Evolutionary conservation across 2,888 invertebrate genomes (phyloP), one percentile per base, ranked within the genome.

Genomic region (Rhagophthalmus giganteus): DNA sequence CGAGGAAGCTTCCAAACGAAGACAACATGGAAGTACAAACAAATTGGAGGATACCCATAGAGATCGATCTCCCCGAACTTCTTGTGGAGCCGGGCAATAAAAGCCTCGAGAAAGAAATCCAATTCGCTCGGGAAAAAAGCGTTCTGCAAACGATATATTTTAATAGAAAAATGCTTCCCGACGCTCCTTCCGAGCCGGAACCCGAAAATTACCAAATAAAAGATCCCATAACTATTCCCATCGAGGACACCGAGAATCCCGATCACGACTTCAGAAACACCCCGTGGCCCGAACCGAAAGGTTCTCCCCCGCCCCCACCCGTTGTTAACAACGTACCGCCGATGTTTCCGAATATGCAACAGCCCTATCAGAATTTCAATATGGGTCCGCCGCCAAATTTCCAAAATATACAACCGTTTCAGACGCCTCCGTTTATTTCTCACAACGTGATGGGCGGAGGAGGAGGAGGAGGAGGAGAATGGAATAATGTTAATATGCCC

Each of bases 181-280:
- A 94, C 68, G 85, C 88, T 14, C 81, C 94, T 0, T 79, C 84
- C 12, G 96, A 96, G 76, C 91, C 95, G 1, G 94, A 95, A 62
- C 78, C 85, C 44, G 93, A 94, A 75, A 84, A 84, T 10, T 87
- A 88, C 64, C 79, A 82, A 26, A 84, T 85, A 57, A 80, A 82
- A 2, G 94, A 94, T 69, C 88, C 92, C 1, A 84, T 86, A 53
- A 78, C 82, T 10, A 94, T 96, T 74, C 95, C 96, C 0, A 75
- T 94, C 42, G 94, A 94, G 58, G 96, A 96, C 76, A 86, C 88
- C 0, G 91, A 90, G 4, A 87, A 87, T 70, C 87, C 88, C 54
- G 90, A 90, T 64, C 88, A 87, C 66, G 90, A 92, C 70, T 87
- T 87, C 65, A 83, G 87, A 47, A 80, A 78, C 42, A 82, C 86